Evolutionary conservation across 2,113 vertebrate species (phyloP), one percentile per base, ranked within the genome.

Genomic region (Parus major): DNA sequence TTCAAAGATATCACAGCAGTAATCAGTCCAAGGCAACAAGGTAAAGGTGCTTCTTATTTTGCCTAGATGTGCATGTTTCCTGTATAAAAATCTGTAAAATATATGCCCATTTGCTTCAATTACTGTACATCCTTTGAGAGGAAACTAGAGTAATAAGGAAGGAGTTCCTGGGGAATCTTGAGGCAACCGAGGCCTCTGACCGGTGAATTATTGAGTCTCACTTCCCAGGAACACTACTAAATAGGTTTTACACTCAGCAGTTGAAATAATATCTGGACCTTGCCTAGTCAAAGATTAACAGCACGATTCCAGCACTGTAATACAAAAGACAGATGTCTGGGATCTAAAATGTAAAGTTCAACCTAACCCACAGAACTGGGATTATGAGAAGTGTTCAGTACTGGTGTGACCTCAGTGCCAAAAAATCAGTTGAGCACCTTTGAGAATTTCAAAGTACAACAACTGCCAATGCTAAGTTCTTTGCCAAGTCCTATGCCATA

Each of bases 361-460:
- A 46, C 31, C 6, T 4, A 50, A 86, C 33, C 31, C 66, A 92
- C 36, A 55, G 41, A 90, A 85, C 6, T 42, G 53, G 33, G 61
- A 85, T 87, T 85, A 71, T 0, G 0, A 81, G 35, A 75, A 66
- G 35, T 2, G 1, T 44, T 90, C 2, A 1, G 64, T 27, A 28
- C 12, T 56, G 31, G 27, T 23, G 23, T 79, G 73, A 92, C 49
- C 31, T 88, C 57, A 71, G 44, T 39, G 65, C 31, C 60, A 95
- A 86, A 92, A 86, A 47, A 65, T 63, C 52, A 92, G 12, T 24
- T 61, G 28, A 82, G 15, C 0, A 2, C 23, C 33, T 84, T 33
- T 33, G 41, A 57, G 57, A 87, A 78, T 52, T 78, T 83, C 16
- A 1, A 88, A 92, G 50, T n/a, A 47, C 1, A 1, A 41, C 44